phyloP scores from a whole-genome alignment of 1,140 invertebrate species.

The Drosophila sechellia region DNA sequence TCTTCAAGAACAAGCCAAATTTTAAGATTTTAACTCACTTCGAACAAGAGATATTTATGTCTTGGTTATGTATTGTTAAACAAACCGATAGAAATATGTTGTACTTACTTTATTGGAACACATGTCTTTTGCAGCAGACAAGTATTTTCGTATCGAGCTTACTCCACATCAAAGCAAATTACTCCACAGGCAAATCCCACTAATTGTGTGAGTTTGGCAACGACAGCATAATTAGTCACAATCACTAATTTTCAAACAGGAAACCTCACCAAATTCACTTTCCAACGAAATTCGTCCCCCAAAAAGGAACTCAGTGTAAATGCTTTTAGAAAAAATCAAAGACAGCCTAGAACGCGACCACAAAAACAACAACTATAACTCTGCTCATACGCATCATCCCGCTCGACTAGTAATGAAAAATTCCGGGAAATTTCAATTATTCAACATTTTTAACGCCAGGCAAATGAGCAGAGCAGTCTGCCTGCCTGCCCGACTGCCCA shows the following conservation, averaged over 20 bases:
- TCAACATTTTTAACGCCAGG: slow-evolving; percentile 82
- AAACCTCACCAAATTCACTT: slow-evolving; percentile 49
- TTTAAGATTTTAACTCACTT: background rate
- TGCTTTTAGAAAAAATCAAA: slow-evolving; percentile 53
- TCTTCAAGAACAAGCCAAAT: background rate
- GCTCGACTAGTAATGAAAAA: slow-evolving; percentile 65
- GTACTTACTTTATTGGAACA: too few species aligned
- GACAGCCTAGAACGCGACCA: slow-evolving; percentile 71
- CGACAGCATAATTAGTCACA: slow-evolving; percentile 66
- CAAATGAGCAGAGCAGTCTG: slow-evolving; percentile 53
- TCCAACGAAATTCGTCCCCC: slow-evolving; percentile 48
- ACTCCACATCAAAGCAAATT: slow-evolving; percentile 8
- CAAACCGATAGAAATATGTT: too few species aligned
- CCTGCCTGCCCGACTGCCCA: slow-evolving; percentile 15
- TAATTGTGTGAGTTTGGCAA: slow-evolving; percentile 31
- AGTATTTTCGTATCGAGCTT: background rate
- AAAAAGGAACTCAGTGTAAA: slow-evolving; percentile 4
- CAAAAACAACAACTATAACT: slow-evolving; percentile 57
- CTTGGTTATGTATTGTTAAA: background rate
- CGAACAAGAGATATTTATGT: background rate
- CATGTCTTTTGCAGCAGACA: too few species aligned
- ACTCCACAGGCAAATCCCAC: slow-evolving; percentile 7
- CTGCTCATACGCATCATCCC: slow-evolving; percentile 18
- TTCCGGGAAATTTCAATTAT: slow-evolving; percentile 81
- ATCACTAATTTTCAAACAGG: slow-evolving; percentile 47